Conservation (phyloP, 37 sponge, comb jelly and placozoan species). For the Chondrilla cf. caribensis region DNA sequence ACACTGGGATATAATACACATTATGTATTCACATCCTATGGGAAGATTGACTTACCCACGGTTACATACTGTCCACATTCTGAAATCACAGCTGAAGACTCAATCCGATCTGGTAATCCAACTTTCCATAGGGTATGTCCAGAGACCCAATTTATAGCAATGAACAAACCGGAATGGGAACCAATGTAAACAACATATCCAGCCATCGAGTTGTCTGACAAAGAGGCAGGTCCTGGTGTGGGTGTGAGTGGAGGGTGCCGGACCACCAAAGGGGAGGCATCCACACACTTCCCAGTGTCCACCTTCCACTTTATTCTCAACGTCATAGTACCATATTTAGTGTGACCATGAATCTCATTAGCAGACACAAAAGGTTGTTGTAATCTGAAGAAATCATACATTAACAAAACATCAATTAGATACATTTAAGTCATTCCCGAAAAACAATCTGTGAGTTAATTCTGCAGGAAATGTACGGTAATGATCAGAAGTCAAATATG, state of each 20-base stretch:
- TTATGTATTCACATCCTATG: too few species aligned
- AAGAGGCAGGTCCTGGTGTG: neutral
- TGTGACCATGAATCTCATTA: too few species aligned
- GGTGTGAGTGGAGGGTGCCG: neutral
- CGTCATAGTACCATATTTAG: neutral
- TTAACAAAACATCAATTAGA: too few species aligned
- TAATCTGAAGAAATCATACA: too few species aligned
- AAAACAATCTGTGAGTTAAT: too few species aligned
- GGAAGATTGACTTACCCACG: constrained; percentile 72
- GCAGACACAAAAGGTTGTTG: too few species aligned
- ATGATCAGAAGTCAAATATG: too few species aligned
- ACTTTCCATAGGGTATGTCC: constrained; percentile 63
- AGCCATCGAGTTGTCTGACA: neutral
- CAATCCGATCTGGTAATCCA: constrained; percentile 65
- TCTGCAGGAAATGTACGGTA: too few species aligned
- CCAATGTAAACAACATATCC: constrained; percentile 55
- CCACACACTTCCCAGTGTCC: constrained; percentile 78
- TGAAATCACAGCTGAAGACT: constrained; percentile 77
- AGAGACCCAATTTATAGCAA: constrained; percentile 32
- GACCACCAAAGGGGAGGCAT: constrained; percentile 87
- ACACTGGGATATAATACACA: too few species aligned
- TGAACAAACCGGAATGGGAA: constrained; percentile 77
- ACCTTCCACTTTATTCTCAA: constrained; percentile 43
- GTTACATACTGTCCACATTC: constrained; percentile 59
- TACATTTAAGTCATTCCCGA: too few species aligned